Percentiles rank a stretch among this genome's conserved stretches.
Evolutionary conservation across 2,113 vertebrate species (phyloP).

Genomic region (Microcebus jonahi): DNA sequence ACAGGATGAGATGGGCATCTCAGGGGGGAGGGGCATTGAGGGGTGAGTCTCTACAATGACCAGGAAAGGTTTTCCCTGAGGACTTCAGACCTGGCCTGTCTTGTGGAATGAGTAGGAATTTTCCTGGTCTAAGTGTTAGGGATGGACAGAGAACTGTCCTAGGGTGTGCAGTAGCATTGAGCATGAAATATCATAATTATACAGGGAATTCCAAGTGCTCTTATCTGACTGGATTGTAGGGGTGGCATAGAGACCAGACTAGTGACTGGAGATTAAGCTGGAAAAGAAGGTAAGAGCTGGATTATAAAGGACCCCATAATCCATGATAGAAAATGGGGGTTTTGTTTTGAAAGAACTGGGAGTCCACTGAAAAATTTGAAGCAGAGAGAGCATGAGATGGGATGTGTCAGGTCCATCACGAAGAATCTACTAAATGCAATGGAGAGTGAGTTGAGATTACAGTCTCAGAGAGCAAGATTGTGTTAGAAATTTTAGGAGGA

Average conservation of each 20-base stretch:
- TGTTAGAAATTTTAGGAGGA: not conserved
- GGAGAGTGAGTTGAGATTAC: not conserved
- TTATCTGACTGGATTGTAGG: not conserved
- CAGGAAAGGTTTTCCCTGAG: not conserved
- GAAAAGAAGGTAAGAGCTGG: not conserved
- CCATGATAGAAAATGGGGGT: not conserved
- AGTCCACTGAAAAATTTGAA: not conserved
- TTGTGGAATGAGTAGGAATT: not conserved
- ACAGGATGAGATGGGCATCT: not conserved
- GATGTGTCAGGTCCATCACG: not conserved
- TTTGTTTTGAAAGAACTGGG: not conserved
- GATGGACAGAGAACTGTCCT: not conserved
- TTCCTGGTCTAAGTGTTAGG: not conserved
- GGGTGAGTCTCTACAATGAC: not conserved
- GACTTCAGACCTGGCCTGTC: not conserved
- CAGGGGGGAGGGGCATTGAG: rapidly evolving
- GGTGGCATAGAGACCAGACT: rapidly evolving
- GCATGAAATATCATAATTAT: not conserved
- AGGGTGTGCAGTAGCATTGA: not conserved
- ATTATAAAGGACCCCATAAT: not conserved
- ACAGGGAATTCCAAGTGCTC: not conserved
- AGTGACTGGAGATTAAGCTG: not conserved
- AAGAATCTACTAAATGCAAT: not conserved
- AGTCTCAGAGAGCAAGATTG: not conserved
- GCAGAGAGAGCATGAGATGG: not conserved